These are phyloP conservation scores for Phainopepla nitens DNA, from an alignment of 2,113 vertebrate genomes.

Conservation along the genomic window DNA sequence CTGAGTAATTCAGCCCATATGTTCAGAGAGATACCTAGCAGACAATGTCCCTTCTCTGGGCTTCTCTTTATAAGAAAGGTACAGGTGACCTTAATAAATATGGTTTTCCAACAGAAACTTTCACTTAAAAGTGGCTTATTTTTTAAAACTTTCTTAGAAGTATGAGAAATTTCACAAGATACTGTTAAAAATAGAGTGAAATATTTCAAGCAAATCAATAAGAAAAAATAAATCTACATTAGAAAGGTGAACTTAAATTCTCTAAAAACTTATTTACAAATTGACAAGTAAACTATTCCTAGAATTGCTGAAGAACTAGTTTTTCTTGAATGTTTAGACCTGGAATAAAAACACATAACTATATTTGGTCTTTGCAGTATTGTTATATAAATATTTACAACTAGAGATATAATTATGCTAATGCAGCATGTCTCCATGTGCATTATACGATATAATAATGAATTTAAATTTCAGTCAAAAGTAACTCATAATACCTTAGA, in stretches of 20 bases:
- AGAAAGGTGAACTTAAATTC: background rate
- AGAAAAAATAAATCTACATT: background rate
- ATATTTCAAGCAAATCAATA: background rate
- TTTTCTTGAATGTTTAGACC: slow-evolving; percentile 2
- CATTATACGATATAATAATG: background rate
- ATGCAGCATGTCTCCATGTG: background rate
- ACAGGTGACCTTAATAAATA: slow-evolving; percentile 46
- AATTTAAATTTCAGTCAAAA: background rate
- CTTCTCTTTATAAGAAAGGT: background rate
- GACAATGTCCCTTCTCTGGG: background rate
- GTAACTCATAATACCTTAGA: background rate
- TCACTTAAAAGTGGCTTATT: background rate
- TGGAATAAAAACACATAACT: background rate
- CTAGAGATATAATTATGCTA: slow-evolving; percentile 14
- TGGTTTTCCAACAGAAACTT: background rate
- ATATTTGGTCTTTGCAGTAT: background rate
- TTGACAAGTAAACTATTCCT: background rate
- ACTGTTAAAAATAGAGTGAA: background rate
- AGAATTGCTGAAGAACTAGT: background rate
- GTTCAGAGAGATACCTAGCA: background rate
- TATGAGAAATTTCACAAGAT: background rate
- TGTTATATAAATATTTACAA: slow-evolving; percentile 29
- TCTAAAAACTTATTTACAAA: background rate
- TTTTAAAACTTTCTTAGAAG: background rate
- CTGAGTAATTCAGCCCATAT: slow-evolving; percentile 71